Evolutionary conservation across 2,888 invertebrate genomes (phyloP).

Genomic region (Agrotis clavis): DNA sequence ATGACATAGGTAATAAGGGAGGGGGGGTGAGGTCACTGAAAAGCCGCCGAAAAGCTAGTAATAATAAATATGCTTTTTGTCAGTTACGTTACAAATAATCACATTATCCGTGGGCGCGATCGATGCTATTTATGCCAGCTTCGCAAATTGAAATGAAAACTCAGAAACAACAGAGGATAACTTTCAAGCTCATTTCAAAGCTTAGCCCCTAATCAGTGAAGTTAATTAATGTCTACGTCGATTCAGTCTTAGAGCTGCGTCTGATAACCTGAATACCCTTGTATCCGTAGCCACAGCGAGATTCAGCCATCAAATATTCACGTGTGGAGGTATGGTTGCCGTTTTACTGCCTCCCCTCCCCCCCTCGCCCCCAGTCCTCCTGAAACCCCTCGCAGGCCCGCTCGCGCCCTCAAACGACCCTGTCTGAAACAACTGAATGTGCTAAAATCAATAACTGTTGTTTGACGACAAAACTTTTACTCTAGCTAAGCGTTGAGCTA

Average conservation of each 20-base stretch:
- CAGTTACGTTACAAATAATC: constrained; percentile 33
- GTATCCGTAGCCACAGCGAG: constrained; percentile 84
- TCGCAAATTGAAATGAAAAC: constrained; percentile 67
- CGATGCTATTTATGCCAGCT: constrained; percentile 42
- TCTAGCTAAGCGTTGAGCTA: constrained; percentile 67
- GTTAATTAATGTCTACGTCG: constrained; percentile 72
- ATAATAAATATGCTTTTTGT: constrained; percentile 10
- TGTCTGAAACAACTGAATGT: constrained; percentile 89
- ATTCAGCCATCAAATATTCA: constrained; percentile 90
- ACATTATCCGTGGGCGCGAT: constrained; percentile 17
- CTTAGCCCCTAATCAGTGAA: constrained; percentile 69
- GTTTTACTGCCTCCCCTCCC: constrained; percentile 83
- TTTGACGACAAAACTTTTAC: constrained; percentile 85
- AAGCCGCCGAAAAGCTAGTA: no score
- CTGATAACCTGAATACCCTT: constrained; percentile 75
- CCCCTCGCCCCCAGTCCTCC: constrained; percentile 60
- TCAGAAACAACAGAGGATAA: constrained; percentile 59
- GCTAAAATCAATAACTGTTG: constrained; percentile 89
- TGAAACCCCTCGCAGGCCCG: constrained; percentile 66
- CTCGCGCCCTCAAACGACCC: constrained; percentile 78
- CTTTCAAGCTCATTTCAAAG: constrained; percentile 66
- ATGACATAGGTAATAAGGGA: no score
- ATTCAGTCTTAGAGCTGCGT: constrained; percentile 66
- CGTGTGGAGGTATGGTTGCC: constrained; percentile 87
- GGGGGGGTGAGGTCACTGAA: no score